These are phyloP conservation scores for Agrochola circellaris DNA, from an alignment of 2,888 invertebrate species.

Conservation along the genomic window DNA sequence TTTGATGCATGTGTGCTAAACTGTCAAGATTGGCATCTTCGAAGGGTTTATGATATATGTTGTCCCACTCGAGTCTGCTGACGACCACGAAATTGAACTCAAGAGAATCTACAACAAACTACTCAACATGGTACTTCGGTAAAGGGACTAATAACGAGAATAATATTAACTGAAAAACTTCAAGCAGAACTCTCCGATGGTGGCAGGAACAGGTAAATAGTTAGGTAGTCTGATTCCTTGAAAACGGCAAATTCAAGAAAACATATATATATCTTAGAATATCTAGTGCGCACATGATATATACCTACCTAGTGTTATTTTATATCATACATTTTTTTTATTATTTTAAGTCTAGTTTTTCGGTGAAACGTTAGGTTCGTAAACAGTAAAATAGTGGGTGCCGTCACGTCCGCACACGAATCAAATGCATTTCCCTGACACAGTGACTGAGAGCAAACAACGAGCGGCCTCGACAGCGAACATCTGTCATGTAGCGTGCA, in stretches of 20 bases:
- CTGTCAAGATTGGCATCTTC: constrained; percentile 37
- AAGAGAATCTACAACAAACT: constrained; percentile 8
- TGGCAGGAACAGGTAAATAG: background rate
- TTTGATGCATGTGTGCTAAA: constrained; percentile 50
- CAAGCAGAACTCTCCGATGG: background rate
- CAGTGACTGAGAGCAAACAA: constrained; percentile 58
- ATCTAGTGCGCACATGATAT: background rate
- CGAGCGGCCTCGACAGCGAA: constrained; percentile 46
- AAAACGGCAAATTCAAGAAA: constrained; percentile 14
- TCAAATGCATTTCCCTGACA: constrained; percentile 52
- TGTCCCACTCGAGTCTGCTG: constrained; percentile 10
- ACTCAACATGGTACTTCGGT: background rate
- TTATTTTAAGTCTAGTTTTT: constrained; percentile 7
- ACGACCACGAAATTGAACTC: constrained; percentile 3
- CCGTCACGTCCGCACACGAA: constrained; percentile 44
- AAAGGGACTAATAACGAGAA: background rate
- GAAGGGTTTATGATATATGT: constrained; percentile 24
- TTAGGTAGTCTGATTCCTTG: background rate
- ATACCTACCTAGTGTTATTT: background rate
- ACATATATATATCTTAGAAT: background rate
- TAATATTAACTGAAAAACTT: constrained; percentile 5
- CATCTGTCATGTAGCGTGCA: constrained; percentile 59
- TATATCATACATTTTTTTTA: background rate
- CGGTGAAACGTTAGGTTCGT: constrained; percentile 25
- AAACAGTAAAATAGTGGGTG: constrained; percentile 38